Base-by-base conservation (phyloP, 2,113 vertebrate species). In the Phrynosoma blainvillii region DNA sequence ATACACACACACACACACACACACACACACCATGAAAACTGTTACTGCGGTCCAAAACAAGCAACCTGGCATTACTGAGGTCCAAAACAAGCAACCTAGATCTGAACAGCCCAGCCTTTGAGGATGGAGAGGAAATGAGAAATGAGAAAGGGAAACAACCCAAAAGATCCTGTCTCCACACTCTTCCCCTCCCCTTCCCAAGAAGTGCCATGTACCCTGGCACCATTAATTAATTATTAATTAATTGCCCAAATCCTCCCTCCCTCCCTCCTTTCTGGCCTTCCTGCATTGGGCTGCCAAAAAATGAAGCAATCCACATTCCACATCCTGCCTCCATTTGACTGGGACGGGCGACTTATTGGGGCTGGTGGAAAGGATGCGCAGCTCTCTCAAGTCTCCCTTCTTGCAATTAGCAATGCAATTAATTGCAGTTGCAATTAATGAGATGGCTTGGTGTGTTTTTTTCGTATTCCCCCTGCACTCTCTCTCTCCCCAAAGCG, bases 341-440 rank as follows among this genome's bases (percentile, higher is more conserved):
- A 90, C 91, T 94, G 92, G 91, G 91, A 89, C 93, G 76, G 91
- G 93, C 93, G 91, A 93, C 92, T 93, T 94, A 90, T 94, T 93
- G 93, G 90, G 90, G 10, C 5, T 90, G 91, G 90, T 84, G 84
- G 84, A n/a, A 27, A 75, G 8, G 23, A 27, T n/a, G 13, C 52
- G 27, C 16, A 3, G 2, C 16, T 47, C 25, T 16, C 80, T n/a
- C 36, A 18, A 18, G 1, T 36, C 36, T 36, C 36, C 36, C 36
- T 36, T 36, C 36, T 36, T 36, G 36, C 36, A 36, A 36, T 36
- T 36, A 36, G 36, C 36, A 36, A 36, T 36, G 36, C 36, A 36
- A 36, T 36, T 36, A 36, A 36, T 36, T 36, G 36, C 36, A 36
- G 36, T 36, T 36, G 36, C 36, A 36, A 36, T 36, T 36, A 36